Evolutionary conservation across 2,888 invertebrate genomes (phyloP), one percentile per base, ranked within the genome.

Genomic region (Protonemura montana): DNA sequence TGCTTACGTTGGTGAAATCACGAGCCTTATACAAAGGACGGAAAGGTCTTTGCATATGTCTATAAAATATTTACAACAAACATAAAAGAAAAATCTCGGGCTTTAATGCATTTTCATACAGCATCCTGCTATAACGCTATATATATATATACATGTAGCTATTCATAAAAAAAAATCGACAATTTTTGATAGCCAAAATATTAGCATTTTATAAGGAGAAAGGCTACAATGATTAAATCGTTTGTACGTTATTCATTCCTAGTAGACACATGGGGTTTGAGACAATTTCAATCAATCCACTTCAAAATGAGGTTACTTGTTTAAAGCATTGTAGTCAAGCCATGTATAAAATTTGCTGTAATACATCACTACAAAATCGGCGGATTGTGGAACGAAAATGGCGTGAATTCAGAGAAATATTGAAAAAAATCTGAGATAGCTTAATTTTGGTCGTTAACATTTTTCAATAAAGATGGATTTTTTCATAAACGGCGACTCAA

Each of bases 21-120:
- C 21, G 16, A 59, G 59, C 59, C 59, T 10, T 59, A 59, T 59
- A 59, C 59, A 59, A 59, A 59, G 59, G 59, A 59, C 16, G 59
- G 16, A 59, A 59, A 59, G 59, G 59, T 59, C 59, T 59, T 59
- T 59, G 59, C 59, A 2, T 59, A 59, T 59, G 21, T 21, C 59
- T 59, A 59, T 59, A 10, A 59, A 59, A 59, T 59, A 59, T 59
- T 59, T 59, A 59, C 21, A 7, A 59, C 59, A 59, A 21, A 10
- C 59, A 59, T 59, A 59, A 59, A 59, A 59, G 59, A 59, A 59
- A 41, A 59, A 59, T 59, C 59, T 59, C 59, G 21, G 21, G 59
- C 21, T 59, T 59, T 59, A 59, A 59, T 59, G 59, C 59, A 59
- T 59, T 59, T 59, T 59, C 59, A 59, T 59, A 59, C 59, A 59